Evolutionary conservation across 1,140 invertebrate species (phyloP).

Genomic region (Cherax destructor): DNA sequence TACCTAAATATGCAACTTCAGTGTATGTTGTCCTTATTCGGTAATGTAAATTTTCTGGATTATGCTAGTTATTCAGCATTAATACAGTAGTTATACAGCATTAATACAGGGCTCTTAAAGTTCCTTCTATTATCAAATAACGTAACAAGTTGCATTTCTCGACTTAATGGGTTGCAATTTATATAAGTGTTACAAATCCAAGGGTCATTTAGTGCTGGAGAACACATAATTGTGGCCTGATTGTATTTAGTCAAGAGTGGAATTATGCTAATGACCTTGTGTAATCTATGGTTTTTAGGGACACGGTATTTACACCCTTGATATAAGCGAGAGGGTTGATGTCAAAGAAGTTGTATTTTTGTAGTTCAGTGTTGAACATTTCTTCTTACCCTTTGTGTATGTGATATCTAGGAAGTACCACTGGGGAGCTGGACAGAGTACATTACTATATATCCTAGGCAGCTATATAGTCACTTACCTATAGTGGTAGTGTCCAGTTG

Average conservation of each 20-base stretch:
- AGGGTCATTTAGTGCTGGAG: not conserved
- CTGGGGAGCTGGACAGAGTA: conserved; percentile 10
- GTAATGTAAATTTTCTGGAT: conserved; percentile 9
- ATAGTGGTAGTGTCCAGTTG: conserved; percentile 21
- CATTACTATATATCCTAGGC: conserved; percentile 4
- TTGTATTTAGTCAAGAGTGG: not conserved
- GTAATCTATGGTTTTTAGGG: not conserved
- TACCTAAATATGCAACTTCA: not conserved
- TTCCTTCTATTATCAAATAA: not conserved
- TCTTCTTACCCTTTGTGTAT: conserved; percentile 17
- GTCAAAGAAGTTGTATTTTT: conserved; percentile 33
- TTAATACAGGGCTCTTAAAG: not conserved
- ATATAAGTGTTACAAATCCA: not conserved
- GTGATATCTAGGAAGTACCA: conserved; percentile 3
- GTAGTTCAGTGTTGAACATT: conserved; percentile 31
- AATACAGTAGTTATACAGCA: not conserved
- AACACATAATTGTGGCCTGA: not conserved
- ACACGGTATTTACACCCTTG: not conserved
- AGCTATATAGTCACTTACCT: conserved; percentile 24
- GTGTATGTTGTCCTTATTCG: not conserved
- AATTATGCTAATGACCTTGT: not conserved
- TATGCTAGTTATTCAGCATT: conserved; percentile 3
- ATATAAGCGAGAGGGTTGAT: not conserved
- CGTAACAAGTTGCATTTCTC: not conserved
- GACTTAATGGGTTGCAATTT: not conserved